Evolutionary conservation across 2,113 vertebrate genomes (phyloP), one percentile per base, ranked within the genome.

Genomic region (Spheniscus mendiculus): DNA sequence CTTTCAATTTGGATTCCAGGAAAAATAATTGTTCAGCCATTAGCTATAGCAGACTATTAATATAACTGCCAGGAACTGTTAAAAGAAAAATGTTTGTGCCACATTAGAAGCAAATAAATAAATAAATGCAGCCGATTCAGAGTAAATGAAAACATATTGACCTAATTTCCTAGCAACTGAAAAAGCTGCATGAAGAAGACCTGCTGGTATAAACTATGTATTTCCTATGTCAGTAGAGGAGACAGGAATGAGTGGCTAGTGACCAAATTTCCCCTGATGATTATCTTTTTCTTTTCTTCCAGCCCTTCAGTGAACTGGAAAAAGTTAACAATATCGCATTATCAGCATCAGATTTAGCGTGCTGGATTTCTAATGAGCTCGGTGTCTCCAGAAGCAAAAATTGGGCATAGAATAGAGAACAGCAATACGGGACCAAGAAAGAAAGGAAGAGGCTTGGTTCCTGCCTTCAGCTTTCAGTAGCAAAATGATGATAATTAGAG

Each of bases 121-220:
- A 96, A 94, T 71, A 94, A 82, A 76, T 76, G 25, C 20, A 79
- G 20, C 32, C 47, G 87, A 52, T 93, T 95, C 34, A 87, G 38
- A 72, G 50, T 62, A 88, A 94, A 92, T 90, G 27, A 93, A 97
- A 97, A 92, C 16, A 38, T 83, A 96, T 69, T 95, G 96, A 92
- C 91, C 83, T 96, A 66, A 94, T 97, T 97, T 96, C 50, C 56
- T 56, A 80, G 42, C 5, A 3, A 52, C 55, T 76, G 44, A 59
- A 92, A 90, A 71, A 91, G 65, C 32, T 88, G 13, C 44, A 58
- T 29, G 53, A 85, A 95, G 74, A 91, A 83, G 86, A 81, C 11
- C 19, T 93, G 30, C 55, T 89, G 15, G 17, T 47, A 84, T 93
- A 88, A 95, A 95, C 96, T 93, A 91, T 88, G 27, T 59, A 92